Evolutionary conservation across 2,797 vertebrate species (phyloP).

Genomic region (Argya squamiceps): DNA sequence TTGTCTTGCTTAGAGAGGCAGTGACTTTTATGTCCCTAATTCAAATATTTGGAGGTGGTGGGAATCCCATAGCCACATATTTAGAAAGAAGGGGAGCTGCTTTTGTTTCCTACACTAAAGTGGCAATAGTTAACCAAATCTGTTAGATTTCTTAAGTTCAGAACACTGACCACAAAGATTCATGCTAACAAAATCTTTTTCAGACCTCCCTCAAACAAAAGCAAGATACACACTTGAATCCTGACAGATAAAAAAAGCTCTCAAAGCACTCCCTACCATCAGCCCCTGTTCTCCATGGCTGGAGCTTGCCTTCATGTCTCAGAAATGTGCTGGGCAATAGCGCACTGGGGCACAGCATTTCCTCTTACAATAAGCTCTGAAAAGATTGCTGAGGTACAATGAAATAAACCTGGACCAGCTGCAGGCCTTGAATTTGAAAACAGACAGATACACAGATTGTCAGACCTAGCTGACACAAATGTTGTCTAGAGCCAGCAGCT

Average conservation of each 20-base stretch:
- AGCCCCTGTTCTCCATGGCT: not conserved
- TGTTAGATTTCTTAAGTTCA: not conserved
- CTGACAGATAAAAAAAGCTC: not conserved
- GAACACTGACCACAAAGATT: not conserved
- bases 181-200: not conserved
- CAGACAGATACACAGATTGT: not conserved
- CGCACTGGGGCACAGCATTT: not conserved
- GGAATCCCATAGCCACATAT: not conserved
- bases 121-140: not conserved
- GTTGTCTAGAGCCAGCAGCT: not conserved
- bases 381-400: not conserved
- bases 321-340: not conserved
- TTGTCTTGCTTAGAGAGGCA: not conserved
- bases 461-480: not conserved
- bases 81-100: not conserved
- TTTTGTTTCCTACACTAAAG: not conserved
- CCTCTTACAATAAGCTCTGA: not conserved
- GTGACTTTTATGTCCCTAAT: not conserved
- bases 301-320: not conserved
- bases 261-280: not conserved
- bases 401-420: not conserved
- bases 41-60: not conserved
- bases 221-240: not conserved
- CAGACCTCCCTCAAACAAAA: not conserved
- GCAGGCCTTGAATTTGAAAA: not conserved